Evolutionary conservation across 2,888 invertebrate genomes (phyloP).

Genomic region (Chrysomela aeneicollis): DNA sequence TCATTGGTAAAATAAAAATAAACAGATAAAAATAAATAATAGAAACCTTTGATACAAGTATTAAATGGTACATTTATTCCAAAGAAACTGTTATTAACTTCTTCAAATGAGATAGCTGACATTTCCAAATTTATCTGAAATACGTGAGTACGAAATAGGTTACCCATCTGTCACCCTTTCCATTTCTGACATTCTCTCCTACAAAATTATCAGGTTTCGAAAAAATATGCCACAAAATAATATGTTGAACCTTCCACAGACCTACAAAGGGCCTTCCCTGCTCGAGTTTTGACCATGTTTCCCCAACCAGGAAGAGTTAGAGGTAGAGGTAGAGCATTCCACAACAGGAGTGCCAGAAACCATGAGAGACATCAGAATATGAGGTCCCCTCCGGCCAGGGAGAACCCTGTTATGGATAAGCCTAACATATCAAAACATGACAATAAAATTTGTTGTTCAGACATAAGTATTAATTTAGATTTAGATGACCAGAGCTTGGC

Average conservation of each 20-base stretch:
- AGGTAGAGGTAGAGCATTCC: constrained; percentile 44
- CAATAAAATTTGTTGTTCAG: constrained; percentile 54
- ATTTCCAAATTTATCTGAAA: background rate
- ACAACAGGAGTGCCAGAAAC: constrained; percentile 30
- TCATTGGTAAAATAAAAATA: background rate
- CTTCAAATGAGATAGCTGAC: background rate
- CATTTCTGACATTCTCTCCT: background rate
- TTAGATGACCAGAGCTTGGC: constrained; percentile 58
- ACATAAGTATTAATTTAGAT: constrained; percentile 59
- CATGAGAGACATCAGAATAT: constrained; percentile 25
- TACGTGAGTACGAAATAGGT: constrained; percentile 3
- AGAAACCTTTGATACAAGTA: background rate
- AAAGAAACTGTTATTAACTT: background rate
- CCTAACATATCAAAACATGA: constrained; percentile 51
- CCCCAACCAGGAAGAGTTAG: constrained; percentile 42
- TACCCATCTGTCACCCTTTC: constrained; percentile 5
- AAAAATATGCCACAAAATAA: background rate
- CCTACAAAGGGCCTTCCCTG: background rate
- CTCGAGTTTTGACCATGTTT: constrained; percentile 38
- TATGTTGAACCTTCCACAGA: background rate
- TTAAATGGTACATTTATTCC: background rate
- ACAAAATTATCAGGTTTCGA: background rate
- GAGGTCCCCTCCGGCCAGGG: constrained; percentile 17
- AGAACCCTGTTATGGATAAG: constrained; percentile 26
- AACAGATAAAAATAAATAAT: background rate